Percentiles rank a stretch among this genome's conserved stretches.
phyloP scores from a whole-genome alignment of 1,140 invertebrate genomes.

The Meteorus sp. region DNA sequence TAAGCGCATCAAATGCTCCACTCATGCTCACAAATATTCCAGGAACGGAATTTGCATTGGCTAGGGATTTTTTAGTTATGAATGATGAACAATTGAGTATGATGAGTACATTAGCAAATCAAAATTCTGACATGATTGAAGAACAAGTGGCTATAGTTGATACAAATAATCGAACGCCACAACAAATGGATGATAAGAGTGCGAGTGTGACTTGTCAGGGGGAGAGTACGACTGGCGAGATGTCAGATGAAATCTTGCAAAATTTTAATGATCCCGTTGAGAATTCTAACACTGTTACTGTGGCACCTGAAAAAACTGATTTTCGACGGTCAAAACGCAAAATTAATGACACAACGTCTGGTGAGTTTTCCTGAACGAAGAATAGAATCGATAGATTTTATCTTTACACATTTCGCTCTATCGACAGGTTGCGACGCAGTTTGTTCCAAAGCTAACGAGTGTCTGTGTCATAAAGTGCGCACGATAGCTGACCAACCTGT shows the following conservation, averaged over 20 bases:
- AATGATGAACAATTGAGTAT: constrained; percentile 55
- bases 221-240: too few relatives aligned
- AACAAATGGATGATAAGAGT: neutral
- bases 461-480: constrained; percentile 60
- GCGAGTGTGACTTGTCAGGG: neutral
- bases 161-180: neutral
- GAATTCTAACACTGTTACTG: constrained; percentile 18
- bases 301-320: constrained; percentile 34
- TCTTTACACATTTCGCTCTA: constrained; percentile 15
- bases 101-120: constrained; percentile 47
- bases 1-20: constrained; percentile 46
- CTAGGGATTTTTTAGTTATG: constrained; percentile 55
- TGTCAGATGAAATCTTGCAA: too few relatives aligned
- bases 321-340: constrained; percentile 5
- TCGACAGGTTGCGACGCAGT: constrained; percentile 53
- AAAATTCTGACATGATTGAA: constrained; percentile 39
- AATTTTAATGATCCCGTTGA: constrained; percentile 12
- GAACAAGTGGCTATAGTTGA: constrained; percentile 22
- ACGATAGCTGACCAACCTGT: constrained; percentile 74
- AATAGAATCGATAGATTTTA: constrained; percentile 26
- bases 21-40: constrained; percentile 52
- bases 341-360: too few relatives aligned
- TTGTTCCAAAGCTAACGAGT: constrained; percentile 57
- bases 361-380: too few relatives aligned
- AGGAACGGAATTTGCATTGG: constrained; percentile 47